phyloP scores from a whole-genome alignment of 2,888 invertebrate genomes.

The Parascotia fuliginaria region DNA sequence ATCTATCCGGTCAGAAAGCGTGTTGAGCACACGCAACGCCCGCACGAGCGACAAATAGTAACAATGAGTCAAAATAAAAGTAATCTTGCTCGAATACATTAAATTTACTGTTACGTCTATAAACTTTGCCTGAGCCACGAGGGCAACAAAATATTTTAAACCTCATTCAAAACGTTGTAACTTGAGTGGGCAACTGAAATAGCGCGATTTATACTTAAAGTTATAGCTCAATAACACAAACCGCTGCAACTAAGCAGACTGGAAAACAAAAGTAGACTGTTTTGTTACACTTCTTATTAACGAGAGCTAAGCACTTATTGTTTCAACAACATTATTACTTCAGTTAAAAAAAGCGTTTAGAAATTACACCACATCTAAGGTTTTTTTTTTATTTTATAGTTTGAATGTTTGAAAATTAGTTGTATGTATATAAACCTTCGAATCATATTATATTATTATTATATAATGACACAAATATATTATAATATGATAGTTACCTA shows the following conservation, averaged over 20 bases:
- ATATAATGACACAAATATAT: too few relatives aligned
- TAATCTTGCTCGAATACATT: background rate
- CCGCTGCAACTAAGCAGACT: constrained; percentile 9
- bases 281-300: background rate
- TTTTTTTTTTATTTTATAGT: too few relatives aligned
- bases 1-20: too few relatives aligned
- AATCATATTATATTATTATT: too few relatives aligned
- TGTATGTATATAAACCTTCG: too few relatives aligned
- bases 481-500: too few relatives aligned
- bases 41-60: background rate
- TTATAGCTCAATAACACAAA: constrained; percentile 13
- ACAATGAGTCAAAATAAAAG: background rate
- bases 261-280: constrained; percentile 6
- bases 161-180: constrained; percentile 7
- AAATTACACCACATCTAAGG: too few relatives aligned
- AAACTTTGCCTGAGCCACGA: background rate
- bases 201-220: constrained; percentile 11
- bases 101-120: background rate
- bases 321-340: background rate
- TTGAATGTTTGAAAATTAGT: too few relatives aligned
- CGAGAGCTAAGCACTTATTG: background rate
- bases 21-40: too few relatives aligned
- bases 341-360: background rate
- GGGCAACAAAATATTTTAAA: constrained; percentile 12
- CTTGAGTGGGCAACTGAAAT: constrained; percentile 8